Percentiles rank a stretch among this genome's conserved stretches.
These are phyloP conservation scores for Antigone vipio DNA, from an alignment of 2,113 vertebrate species.

Conservation along the genomic window DNA sequence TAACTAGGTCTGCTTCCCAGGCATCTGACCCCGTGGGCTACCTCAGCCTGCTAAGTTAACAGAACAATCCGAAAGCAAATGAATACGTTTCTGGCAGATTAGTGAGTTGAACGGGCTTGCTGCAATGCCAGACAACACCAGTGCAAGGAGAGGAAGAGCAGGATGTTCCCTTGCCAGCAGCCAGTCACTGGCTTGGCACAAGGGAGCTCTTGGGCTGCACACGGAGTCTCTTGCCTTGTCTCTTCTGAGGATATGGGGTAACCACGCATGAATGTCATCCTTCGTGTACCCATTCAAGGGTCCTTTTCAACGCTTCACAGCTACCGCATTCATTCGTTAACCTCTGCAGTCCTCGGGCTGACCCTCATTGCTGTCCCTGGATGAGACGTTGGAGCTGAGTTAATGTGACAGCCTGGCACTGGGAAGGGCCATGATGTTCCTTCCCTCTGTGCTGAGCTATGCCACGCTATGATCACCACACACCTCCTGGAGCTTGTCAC, in stretches of 20 bases:
- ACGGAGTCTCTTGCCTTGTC: background rate
- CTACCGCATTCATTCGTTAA: background rate
- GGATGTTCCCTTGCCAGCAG: background rate
- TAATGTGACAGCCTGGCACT: background rate
- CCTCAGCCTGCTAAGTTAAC: background rate
- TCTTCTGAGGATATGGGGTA: background rate
- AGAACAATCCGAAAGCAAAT: background rate
- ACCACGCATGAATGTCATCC: background rate
- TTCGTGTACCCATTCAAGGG: background rate
- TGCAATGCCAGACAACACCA: background rate
- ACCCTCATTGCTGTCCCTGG: background rate
- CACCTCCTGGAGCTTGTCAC: background rate
- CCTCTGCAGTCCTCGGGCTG: background rate
- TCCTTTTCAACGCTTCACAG: background rate
- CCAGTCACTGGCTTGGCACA: background rate
- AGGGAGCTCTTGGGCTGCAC: background rate
- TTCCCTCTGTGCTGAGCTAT: background rate
- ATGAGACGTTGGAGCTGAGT: background rate
- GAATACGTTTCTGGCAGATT: background rate
- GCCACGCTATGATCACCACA: fast-evolving
- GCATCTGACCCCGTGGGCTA: background rate
- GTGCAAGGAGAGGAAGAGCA: background rate
- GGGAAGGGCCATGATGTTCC: background rate
- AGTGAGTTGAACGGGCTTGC: background rate
- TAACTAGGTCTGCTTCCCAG: background rate